Evolutionary conservation across 2,113 vertebrate species (phyloP), one percentile per base, ranked within the genome.

Genomic region (Parus major): DNA sequence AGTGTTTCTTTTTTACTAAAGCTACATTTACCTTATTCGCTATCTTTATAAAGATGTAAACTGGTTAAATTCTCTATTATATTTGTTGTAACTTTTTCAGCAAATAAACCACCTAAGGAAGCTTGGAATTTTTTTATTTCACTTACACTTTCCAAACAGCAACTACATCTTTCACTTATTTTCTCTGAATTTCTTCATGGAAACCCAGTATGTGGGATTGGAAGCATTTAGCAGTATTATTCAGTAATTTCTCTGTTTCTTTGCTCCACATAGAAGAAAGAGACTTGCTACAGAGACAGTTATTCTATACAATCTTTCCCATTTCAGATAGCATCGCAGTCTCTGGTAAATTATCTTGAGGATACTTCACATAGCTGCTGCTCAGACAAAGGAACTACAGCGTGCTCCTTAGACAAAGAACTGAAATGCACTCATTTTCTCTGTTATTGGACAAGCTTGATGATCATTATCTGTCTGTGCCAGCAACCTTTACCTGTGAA

Each of bases 371-470:
- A 69, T 8, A 77, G 46, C 46, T 77, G 25, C 61, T 86, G 42
- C 47, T 95, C 75, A 47, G 44, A 81, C 57, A 88, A 77, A 91
- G 59, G 68, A 88, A 46, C 59, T 17, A 56, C 10, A 72, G 20
- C 0, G 0, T 2, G 2, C 42, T 86, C 61, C 46, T 44, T 23
- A 49, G 81, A 80, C 42, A 80, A 47, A 66, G 22, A 68, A 46
- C 77, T 50, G 15, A 76, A 82, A 29, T 27, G 33, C 39, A 25
- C 69, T 68, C 44, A 35, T 71, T 47, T 39, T 42, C 53, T 61
- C 21, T 52, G 18, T 23, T 70, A 42, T 0, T 23, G 36, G n/a
- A 78, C 46, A 83, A 91, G 36, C 12, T 10, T 44, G 49, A 72
- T 53, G 41, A 25, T 65, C 55, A 31, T 22, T 77, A 77, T 27